phyloP scores from a whole-genome alignment of 2,797 vertebrate genomes.

The Mico argentatus region DNA sequence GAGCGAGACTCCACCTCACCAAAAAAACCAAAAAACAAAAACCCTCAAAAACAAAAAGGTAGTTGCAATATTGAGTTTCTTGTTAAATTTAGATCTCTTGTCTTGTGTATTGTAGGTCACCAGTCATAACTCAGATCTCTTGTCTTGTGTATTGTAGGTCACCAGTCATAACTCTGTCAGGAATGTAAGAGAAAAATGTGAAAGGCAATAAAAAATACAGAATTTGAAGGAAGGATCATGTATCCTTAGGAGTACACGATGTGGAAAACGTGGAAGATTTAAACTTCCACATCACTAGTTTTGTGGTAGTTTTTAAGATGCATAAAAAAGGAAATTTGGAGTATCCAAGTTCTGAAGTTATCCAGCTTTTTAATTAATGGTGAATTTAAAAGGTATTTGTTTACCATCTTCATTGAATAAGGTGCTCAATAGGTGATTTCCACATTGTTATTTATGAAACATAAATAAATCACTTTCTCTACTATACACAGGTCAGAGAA shows the following conservation, averaged over 20 bases:
- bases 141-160: neutral
- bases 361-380: neutral
- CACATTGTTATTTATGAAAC: neutral
- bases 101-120: neutral
- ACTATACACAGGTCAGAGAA: neutral
- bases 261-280: neutral
- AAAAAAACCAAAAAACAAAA: neutral
- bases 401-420: neutral
- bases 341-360: neutral
- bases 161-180: neutral
- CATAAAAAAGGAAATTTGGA: neutral
- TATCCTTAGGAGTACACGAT: neutral
- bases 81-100: neutral
- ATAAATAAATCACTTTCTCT: neutral
- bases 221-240: neutral
- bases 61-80: neutral
- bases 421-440: neutral
- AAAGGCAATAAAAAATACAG: neutral
- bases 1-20: neutral
- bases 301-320: neutral
- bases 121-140: neutral
- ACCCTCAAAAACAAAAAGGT: neutral
- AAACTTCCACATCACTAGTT: neutral
- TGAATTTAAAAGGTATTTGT: neutral
- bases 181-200: conserved; percentile 32